Percentiles rank a stretch among this genome's conserved stretches.
These are phyloP conservation scores for Urocyon cinereoargenteus DNA, from an alignment of 2,797 vertebrate species.

Conservation along the genomic window DNA sequence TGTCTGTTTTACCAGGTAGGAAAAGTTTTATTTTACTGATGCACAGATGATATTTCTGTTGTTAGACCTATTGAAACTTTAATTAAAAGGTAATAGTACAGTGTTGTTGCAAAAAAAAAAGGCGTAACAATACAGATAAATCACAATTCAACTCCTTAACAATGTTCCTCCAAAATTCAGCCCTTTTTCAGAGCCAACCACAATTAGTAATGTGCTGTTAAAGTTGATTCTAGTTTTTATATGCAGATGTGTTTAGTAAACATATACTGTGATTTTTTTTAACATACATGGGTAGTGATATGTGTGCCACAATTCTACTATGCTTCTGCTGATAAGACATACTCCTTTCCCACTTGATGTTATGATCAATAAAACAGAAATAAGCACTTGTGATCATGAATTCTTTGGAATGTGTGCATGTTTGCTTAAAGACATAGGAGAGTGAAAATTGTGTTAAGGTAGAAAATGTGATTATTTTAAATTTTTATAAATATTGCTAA, in stretches of 20 bases:
- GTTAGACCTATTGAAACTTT: slow-evolving; percentile 14
- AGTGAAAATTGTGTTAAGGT: neutral
- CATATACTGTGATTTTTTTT: neutral
- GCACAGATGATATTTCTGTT: neutral
- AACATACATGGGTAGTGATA: neutral
- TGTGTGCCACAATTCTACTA: neutral
- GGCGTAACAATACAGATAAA: neutral
- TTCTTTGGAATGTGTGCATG: neutral
- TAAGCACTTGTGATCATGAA: neutral
- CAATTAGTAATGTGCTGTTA: neutral
- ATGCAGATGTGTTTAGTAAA: neutral
- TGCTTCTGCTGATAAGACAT: neutral
- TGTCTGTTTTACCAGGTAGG: neutral
- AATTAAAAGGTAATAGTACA: neutral
- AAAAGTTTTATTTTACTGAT: slow-evolving; percentile 1
- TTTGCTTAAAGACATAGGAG: neutral
- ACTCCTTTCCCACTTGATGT: neutral
- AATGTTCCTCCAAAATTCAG: neutral
- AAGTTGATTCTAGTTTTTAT: neutral
- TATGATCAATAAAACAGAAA: neutral
- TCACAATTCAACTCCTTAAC: neutral
- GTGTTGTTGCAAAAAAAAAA: neutral
- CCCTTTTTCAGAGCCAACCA: neutral
- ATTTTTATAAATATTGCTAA: slow-evolving; percentile 20
- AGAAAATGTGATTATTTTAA: neutral